Percentiles rank a stretch among this genome's conserved stretches.
These are phyloP conservation scores for Drosophila nigrodunni DNA, from an alignment of 1,140 invertebrate genomes.

Conservation along the genomic window DNA sequence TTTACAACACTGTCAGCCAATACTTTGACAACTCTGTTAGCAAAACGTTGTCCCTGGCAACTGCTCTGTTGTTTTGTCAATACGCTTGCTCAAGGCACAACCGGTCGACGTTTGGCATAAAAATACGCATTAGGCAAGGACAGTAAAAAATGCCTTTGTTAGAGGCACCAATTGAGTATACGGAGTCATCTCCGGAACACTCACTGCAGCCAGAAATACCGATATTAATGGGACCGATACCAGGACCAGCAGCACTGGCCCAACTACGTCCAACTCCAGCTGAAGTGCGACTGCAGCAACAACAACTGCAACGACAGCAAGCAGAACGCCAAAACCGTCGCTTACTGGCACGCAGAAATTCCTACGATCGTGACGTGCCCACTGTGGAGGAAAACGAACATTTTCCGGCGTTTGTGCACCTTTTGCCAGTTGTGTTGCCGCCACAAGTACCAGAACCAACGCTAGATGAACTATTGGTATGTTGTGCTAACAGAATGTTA, in stretches of 20 bases:
- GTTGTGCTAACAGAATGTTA: conserved; percentile 23
- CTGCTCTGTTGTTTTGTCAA: conserved; percentile 56
- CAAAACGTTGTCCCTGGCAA: conserved; percentile 25
- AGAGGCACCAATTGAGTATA: conserved; percentile 70
- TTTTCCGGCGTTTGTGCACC: conserved; percentile 76
- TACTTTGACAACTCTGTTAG: conserved; percentile 16
- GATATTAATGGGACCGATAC: conserved; percentile 52
- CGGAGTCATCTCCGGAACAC: conserved; percentile 71
- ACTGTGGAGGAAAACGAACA: conserved; percentile 68
- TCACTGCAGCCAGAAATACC: conserved; percentile 71
- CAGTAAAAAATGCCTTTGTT: conserved; percentile 62
- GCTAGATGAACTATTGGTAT: conserved; percentile 87
- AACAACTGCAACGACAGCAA: conserved; percentile 49
- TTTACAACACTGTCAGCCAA: neutral
- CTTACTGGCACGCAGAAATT: conserved; percentile 50
- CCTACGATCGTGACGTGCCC: conserved; percentile 73
- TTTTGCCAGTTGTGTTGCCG: conserved; percentile 86
- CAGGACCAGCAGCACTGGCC: conserved; percentile 63
- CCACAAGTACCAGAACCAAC: conserved; percentile 86
- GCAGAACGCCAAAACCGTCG: conserved; percentile 47
- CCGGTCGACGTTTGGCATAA: neutral
- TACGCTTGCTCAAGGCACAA: conserved; percentile 40
- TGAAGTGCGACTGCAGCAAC: conserved; percentile 54
- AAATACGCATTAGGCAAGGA: neutral
- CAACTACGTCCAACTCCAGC: conserved; percentile 63